A percentile compares a stretch with the other conserved stretches of the same genome.
Evolutionary conservation across 2,113 vertebrate species (phyloP).

Genomic region (Tachysurus fulvidraco): DNA sequence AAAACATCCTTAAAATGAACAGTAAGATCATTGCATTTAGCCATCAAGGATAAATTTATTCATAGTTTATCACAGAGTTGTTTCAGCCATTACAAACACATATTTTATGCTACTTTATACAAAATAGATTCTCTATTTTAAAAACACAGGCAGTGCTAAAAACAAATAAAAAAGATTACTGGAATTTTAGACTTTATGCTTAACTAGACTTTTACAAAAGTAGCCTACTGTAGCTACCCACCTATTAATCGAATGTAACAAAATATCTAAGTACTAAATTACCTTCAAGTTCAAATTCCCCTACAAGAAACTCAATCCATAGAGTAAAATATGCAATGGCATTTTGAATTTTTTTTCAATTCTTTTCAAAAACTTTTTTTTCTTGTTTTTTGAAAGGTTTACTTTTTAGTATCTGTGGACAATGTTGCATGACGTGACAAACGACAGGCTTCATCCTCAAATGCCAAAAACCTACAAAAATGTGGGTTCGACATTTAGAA

Average conservation of each 20-base stretch:
- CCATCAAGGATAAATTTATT: slow-evolving; percentile 28
- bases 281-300: slow-evolving; percentile 19
- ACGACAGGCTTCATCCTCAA: background rate
- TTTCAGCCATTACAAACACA: slow-evolving; percentile 38
- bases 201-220: slow-evolving; percentile 38
- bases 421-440: background rate
- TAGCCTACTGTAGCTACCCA: slow-evolving; percentile 15
- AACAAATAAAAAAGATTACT: slow-evolving; percentile 26
- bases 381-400: background rate
- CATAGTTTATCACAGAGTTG: slow-evolving; percentile 16
- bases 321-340: background rate
- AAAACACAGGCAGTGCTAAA: slow-evolving; percentile 35
- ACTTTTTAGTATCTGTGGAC: background rate
- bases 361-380: background rate
- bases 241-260: slow-evolving; percentile 9
- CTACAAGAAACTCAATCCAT: slow-evolving; percentile 22
- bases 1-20: background rate
- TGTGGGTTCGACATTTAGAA: background rate
- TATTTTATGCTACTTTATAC: slow-evolving; percentile 46
- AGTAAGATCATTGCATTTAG: background rate
- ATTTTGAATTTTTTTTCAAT: background rate
- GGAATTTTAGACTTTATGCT: slow-evolving; percentile 13
- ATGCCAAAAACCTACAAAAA: background rate
- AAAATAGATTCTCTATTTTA: slow-evolving; percentile 50
- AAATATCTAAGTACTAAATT: slow-evolving; percentile 28